Base-by-base conservation (phyloP, 2,888 invertebrate genomes). In the Netelia inedita region DNA sequence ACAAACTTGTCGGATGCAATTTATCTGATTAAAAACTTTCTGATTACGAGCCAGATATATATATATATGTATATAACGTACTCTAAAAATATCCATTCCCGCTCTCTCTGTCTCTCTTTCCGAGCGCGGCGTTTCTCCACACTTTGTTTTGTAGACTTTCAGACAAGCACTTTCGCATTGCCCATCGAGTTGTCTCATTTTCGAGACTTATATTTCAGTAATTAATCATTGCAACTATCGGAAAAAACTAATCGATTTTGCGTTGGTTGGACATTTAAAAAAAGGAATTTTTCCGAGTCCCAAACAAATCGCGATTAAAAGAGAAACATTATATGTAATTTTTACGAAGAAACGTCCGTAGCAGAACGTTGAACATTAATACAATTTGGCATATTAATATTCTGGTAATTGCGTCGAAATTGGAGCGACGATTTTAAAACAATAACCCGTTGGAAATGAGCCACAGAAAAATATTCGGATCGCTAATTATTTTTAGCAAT, bases 21-120 rank as follows among this genome's bases (percentile, higher is more conserved):
- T 71, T 71, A 71, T 79, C 71, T 71, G 53, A 79, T 61, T 71
- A 69, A 79, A 71, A 79, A 79, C 78, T 71, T 79, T 79, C 53
- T 71, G 78, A 79, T 71, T 79, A 79, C 78, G 23, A 55, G 11
- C 28, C 66, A 28, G 28, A 28, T 28, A 28, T 28, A 28, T 23
- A 23, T n/a, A n/a, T n/a, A n/a, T 28, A 28, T 28, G 5, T 23
- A 23, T 41, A 41, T 43, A 71, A 21, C 59, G 21, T 55, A n/a
- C 21, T 72, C 46, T 50, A 2, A 63, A 79, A 79, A 79, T 79
- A 79, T 79, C 78, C 78, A 79, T 78, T 78, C 21, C n/a, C 59
- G 59, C 41, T 59, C 11, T 23, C 21, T 19, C 11, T 46, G n/a
- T 46, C 46, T 61, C 19, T 2, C 21, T 73, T n/a, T 57, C 5